Evolutionary conservation across 2,113 vertebrate genomes (phyloP).

Genomic region (Mesoclemmys tuberculata): DNA sequence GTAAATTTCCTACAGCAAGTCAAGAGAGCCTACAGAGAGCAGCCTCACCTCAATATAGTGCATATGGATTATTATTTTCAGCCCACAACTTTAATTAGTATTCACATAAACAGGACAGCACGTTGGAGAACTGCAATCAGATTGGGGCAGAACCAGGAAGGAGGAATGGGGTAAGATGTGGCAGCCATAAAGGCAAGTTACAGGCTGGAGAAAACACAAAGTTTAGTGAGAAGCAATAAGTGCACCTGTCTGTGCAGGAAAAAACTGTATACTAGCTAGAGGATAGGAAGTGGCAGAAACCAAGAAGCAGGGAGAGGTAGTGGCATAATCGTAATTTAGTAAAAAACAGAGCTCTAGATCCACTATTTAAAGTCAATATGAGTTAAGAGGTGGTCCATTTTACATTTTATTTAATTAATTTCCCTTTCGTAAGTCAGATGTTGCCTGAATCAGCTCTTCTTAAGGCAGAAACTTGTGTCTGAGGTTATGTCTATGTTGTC

Average conservation of each 20-base stretch:
- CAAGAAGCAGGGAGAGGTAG: neutral
- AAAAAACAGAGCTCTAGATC: neutral
- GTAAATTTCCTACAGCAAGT: neutral
- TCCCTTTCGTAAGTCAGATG: neutral
- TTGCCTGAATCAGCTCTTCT: neutral
- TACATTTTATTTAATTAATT: neutral
- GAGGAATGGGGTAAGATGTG: neutral
- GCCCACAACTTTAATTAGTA: neutral
- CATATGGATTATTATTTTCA: neutral
- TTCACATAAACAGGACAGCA: neutral
- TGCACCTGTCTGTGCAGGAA: neutral
- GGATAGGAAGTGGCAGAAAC: neutral
- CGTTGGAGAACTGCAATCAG: neutral
- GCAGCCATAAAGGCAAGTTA: neutral
- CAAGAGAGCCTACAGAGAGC: neutral
- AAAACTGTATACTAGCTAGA: neutral
- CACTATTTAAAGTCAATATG: neutral
- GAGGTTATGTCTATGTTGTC: neutral
- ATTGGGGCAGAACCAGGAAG: neutral
- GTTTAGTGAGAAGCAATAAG: neutral
- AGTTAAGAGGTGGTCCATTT: neutral
- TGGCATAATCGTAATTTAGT: rapidly evolving
- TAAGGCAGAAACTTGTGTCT: neutral
- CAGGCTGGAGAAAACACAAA: neutral
- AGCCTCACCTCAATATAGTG: rapidly evolving